phyloP scores from a whole-genome alignment of 1,140 invertebrate genomes.

The Nilaparvata lugens region DNA sequence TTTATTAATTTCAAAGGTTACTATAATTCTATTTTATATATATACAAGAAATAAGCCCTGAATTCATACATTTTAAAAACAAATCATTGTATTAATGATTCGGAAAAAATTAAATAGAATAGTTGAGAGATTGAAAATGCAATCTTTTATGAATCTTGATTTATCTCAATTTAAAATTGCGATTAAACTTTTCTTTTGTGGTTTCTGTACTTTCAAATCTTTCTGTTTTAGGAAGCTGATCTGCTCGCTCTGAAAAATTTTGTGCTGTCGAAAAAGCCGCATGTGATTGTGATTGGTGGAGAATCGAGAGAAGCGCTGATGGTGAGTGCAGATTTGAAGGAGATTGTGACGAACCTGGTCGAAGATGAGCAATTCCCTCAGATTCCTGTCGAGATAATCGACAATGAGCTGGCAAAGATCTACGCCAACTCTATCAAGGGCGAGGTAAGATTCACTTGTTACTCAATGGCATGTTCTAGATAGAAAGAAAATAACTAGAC shows the following conservation, averaged over 20 bases:
- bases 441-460: conserved; percentile 40
- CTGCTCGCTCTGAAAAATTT: conserved; percentile 74
- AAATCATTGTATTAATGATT: too few species aligned
- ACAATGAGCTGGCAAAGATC: conserved; percentile 82
- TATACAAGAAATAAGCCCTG: too few species aligned
- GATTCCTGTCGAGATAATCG: conserved; percentile 83
- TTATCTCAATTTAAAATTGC: neutral
- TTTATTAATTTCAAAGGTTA: too few species aligned
- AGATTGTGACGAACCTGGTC: conserved; percentile 62
- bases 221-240: conserved; percentile 57
- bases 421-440: conserved; percentile 88
- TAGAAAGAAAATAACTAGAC: too few species aligned
- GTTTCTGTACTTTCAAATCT: neutral
- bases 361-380: conserved; percentile 81
- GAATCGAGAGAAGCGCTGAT: conserved; percentile 82
- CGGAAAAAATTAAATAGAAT: too few species aligned
- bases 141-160: too few species aligned
- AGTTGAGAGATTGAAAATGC: too few species aligned
- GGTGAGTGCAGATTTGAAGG: conserved; percentile 76
- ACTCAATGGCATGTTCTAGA: too few species aligned
- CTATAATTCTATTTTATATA: too few species aligned
- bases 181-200: neutral
- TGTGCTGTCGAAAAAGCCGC: conserved; percentile 84
- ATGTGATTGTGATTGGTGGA: conserved; percentile 83
- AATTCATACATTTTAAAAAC: too few species aligned